Conservation (phyloP, 2,113 vertebrate genomes). For the Rhagologus leucostigma region DNA sequence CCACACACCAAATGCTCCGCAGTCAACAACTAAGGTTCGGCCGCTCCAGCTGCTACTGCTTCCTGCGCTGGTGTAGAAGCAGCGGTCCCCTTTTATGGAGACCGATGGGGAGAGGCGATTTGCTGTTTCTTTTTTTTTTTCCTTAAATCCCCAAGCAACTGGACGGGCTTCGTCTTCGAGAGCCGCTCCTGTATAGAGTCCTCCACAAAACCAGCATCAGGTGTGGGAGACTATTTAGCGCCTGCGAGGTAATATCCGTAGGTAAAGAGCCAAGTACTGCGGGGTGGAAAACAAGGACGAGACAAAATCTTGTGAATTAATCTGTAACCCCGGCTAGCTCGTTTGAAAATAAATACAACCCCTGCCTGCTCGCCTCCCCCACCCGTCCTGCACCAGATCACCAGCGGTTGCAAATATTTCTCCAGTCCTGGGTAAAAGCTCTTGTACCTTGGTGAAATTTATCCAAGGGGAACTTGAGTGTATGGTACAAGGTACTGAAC, state of each 20-base stretch:
- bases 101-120: background rate
- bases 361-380: background rate
- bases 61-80: background rate
- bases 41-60: background rate
- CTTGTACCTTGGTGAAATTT: background rate
- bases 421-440: background rate
- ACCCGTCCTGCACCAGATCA: too few species aligned
- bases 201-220: background rate
- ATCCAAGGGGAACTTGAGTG: background rate
- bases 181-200: background rate
- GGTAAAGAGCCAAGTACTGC: accelerated
- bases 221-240: background rate
- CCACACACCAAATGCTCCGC: background rate
- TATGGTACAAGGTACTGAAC: background rate
- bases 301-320: background rate
- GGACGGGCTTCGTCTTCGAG: background rate
- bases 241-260: background rate
- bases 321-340: background rate
- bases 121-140: background rate
- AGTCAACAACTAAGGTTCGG: background rate
- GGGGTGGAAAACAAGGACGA: background rate
- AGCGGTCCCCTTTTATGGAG: background rate
- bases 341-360: background rate
- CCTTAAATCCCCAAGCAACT: background rate
- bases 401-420: background rate